Evolutionary conservation across 2,113 vertebrate genomes (phyloP).

Genomic region (Nipponia nippon): DNA sequence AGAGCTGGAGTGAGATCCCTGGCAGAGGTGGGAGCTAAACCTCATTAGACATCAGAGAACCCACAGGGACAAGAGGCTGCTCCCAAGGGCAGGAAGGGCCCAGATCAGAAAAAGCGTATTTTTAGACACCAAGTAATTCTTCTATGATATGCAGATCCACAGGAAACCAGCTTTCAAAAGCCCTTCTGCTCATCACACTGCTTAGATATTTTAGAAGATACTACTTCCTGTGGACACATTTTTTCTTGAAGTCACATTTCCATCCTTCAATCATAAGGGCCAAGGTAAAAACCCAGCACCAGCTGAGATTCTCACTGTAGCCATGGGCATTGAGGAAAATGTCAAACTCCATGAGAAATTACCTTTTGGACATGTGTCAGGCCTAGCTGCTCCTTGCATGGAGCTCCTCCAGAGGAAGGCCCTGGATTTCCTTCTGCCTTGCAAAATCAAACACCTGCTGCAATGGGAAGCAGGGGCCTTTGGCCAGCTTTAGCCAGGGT

Average conservation of each 20-base stretch:
- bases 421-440: neutral
- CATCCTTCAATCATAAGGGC: neutral
- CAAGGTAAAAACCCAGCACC: neutral
- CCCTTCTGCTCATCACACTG: neutral
- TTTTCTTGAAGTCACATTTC: neutral
- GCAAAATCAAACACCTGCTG: neutral
- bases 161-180: neutral
- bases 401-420: neutral
- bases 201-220: neutral
- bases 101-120: neutral
- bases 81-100: neutral
- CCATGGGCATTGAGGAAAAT: neutral
- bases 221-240: neutral
- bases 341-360: neutral
- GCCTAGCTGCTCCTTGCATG: neutral
- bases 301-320: neutral
- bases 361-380: neutral
- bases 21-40: neutral
- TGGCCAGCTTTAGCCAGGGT: neutral
- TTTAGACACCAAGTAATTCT: neutral
- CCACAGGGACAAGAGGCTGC: neutral
- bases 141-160: slow-evolving; percentile 1
- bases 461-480: neutral
- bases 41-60: slow-evolving; percentile 43
- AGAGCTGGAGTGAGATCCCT: neutral